A percentile compares a stretch with the other conserved stretches of the same genome.
phyloP scores from a whole-genome alignment of 2,888 invertebrate species.

The Drosophila conformis region DNA sequence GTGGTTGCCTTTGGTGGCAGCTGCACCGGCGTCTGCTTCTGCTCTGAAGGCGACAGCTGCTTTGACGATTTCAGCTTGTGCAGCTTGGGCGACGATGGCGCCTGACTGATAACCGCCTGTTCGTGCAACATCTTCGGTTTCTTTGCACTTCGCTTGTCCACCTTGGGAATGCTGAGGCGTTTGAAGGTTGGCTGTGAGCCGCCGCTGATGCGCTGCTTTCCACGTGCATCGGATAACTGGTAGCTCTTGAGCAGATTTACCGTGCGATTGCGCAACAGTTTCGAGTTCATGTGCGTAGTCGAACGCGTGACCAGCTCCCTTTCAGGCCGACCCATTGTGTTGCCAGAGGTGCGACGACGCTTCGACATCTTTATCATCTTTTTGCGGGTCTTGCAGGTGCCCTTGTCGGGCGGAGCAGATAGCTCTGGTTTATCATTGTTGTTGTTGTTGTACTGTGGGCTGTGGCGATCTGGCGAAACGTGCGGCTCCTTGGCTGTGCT shows the following conservation, averaged over 20 bases:
- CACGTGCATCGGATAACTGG: slow-evolving; percentile 47
- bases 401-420: background rate
- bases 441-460: slow-evolving; percentile 5
- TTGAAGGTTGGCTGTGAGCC: slow-evolving; percentile 37
- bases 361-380: slow-evolving; percentile 20
- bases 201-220: slow-evolving; percentile 58
- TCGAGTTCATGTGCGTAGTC: slow-evolving; percentile 65
- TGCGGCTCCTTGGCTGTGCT: background rate
- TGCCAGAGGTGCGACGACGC: slow-evolving; percentile 48
- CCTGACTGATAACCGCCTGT: slow-evolving; percentile 3
- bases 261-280: slow-evolving; percentile 78
- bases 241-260: slow-evolving; percentile 70
- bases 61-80: background rate
- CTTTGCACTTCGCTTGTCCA: slow-evolving; percentile 20
- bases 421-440: slow-evolving; percentile 8
- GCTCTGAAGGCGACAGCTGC: slow-evolving; percentile 23
- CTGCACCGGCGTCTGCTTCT: background rate
- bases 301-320: slow-evolving; percentile 72
- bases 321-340: slow-evolving; percentile 1
- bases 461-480: background rate
- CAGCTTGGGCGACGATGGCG: background rate
- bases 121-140: slow-evolving; percentile 6
- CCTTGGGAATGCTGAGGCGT: slow-evolving; percentile 3
- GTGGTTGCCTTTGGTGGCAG: background rate
- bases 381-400: slow-evolving; percentile 24